Evolutionary conservation across 2,797 vertebrate genomes (phyloP).

Genomic region (Acipenser oxyrinchus): DNA sequence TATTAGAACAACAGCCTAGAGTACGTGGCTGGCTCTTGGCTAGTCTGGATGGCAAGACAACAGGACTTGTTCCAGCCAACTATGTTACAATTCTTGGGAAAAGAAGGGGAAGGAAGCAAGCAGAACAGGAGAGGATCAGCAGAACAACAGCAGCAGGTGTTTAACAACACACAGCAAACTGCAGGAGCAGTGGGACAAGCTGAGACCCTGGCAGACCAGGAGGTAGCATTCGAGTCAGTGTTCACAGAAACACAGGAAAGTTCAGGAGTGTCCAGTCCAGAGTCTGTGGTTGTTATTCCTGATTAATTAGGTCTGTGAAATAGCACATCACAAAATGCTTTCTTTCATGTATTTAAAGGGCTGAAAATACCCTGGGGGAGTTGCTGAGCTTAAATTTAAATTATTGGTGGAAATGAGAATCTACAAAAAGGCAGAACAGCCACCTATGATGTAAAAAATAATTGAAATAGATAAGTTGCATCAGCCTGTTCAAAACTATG

Average conservation of each 20-base stretch:
- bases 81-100: slow-evolving; percentile 89
- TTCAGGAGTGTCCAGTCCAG: slow-evolving; percentile 20
- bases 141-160: slow-evolving; percentile 47
- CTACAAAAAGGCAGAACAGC: no score
- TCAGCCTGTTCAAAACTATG: no score
- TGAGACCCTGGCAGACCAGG: slow-evolving; percentile 49
- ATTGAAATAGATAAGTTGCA: no score
- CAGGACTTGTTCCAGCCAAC: slow-evolving; percentile 87
- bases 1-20: slow-evolving; percentile 82
- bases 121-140: slow-evolving; percentile 57
- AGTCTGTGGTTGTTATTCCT: slow-evolving; percentile 29
- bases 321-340: neutral
- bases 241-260: slow-evolving; percentile 58
- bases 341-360: no score
- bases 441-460: no score
- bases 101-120: slow-evolving; percentile 74
- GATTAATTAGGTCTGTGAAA: slow-evolving; percentile 54
- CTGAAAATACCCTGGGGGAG: no score
- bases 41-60: slow-evolving; percentile 80
- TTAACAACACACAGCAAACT: slow-evolving; percentile 31
- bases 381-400: no score
- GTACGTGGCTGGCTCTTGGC: slow-evolving; percentile 94
- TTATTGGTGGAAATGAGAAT: no score
- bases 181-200: slow-evolving; percentile 32
- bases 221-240: slow-evolving; percentile 75